Evolutionary conservation across 2,888 invertebrate genomes (phyloP), one percentile per base, ranked within the genome.

Genomic region (Parnassius glacialis): DNA sequence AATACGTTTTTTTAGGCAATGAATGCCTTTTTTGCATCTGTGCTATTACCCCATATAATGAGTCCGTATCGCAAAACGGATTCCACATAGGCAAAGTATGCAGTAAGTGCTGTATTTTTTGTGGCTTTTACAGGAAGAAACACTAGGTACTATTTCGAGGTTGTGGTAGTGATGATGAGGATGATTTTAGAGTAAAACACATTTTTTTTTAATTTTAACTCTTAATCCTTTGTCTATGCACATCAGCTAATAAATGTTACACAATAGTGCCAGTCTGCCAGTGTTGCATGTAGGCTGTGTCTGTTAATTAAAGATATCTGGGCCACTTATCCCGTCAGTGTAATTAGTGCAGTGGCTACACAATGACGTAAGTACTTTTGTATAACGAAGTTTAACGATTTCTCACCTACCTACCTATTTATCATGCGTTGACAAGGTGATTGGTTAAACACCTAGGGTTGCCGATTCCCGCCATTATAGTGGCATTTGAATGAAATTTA

Each of bases 261-360:
- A 41, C 55, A 44, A 59, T 41, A 25, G 25, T 55, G 25, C 9
- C 43, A 48, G 13, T n/a, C 12, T 51, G 25, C 9, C 43, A 48
- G 13, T n/a, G 20, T 51, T 42, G 52, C 43, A 59, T 34, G 57
- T 58, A 61, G 56, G 62, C n/a, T n/a, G n/a, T 52, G 56, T 59
- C 43, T 13, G 57, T 63, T 61, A 60, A 62, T 65, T 64, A 58
- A 62, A 62, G 52, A 63, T 62, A 70, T 68, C 66, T 70, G 64
- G 70, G 68, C 48, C 70, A 68, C 55, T 68, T 64, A 68, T 64
- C 61, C 65, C 61, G 57, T 47, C 60, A 52, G 58, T 65, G 55
- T 13, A 70, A 70, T 71, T 71, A 69, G 68, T 68, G 65, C 57
- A 45, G 52, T 48, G 51, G 51, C 25, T 43, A 2, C 13, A 48